These are phyloP conservation scores for Leptopilina boulardi DNA, from an alignment of 1,140 invertebrate genomes.

Conservation along the genomic window DNA sequence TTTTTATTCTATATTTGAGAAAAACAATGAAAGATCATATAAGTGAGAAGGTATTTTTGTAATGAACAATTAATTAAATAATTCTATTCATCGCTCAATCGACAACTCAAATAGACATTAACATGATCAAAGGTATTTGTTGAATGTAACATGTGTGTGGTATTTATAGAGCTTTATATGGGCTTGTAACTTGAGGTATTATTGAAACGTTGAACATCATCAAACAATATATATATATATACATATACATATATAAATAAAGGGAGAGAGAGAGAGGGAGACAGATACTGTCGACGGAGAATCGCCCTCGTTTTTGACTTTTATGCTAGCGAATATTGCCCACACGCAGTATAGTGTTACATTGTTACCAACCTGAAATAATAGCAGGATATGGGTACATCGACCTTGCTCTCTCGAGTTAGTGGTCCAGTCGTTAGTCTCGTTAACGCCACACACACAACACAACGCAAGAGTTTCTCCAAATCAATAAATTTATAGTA, in stretches of 20 bases:
- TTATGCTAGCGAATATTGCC: not conserved
- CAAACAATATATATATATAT: not conserved
- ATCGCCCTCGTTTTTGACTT: not conserved
- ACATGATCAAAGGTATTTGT: not conserved
- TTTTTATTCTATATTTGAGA: too few species aligned
- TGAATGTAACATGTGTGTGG: not conserved
- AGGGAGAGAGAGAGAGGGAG: too few species aligned
- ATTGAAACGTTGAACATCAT: not conserved
- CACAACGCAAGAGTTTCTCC: slow-evolving; percentile 6
- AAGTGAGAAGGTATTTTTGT: too few species aligned
- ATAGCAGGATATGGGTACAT: not conserved
- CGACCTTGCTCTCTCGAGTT: not conserved
- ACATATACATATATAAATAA: too few species aligned
- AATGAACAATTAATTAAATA: too few species aligned
- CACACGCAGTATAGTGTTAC: not conserved
- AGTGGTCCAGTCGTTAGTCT: slow-evolving; percentile 8
- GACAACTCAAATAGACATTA: not conserved
- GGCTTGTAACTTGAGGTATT: not conserved
- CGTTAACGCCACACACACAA: slow-evolving; percentile 1
- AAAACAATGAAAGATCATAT: too few species aligned
- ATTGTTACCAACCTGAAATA: slow-evolving; percentile 11
- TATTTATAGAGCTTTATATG: not conserved
- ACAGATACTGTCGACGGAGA: too few species aligned
- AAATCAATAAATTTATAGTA: slow-evolving; percentile 19
- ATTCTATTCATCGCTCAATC: not conserved